A percentile compares a stretch with the other conserved stretches of the same genome.
Evolutionary conservation across 2,797 vertebrate genomes (phyloP).

Genomic region (Bradypodion ventrale): DNA sequence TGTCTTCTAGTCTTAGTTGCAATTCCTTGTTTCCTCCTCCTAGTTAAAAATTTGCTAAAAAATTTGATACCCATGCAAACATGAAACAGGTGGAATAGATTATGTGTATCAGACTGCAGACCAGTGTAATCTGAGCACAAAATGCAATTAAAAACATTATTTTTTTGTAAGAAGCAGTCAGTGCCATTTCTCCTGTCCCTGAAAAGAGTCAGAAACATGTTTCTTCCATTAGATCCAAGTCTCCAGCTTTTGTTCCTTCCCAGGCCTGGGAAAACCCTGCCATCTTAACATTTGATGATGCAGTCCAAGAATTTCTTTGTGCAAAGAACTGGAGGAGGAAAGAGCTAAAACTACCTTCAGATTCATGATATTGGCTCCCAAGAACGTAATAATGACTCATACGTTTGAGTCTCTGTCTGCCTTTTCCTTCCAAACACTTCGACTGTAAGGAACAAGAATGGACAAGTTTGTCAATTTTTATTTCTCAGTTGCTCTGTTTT

Average conservation of each 20-base stretch:
- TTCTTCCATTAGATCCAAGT: constrained; percentile 84
- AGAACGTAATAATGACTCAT: not conserved
- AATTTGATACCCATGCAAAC: not conserved
- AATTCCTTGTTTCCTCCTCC: not conserved
- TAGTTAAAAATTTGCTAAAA: not conserved
- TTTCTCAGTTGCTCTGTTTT: not conserved
- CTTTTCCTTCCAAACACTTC: not conserved
- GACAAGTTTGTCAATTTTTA: not conserved
- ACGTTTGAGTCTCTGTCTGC: not conserved
- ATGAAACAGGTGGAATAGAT: not conserved
- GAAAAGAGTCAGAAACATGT: constrained; percentile 80
- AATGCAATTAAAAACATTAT: too few species aligned
- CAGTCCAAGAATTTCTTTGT: not conserved
- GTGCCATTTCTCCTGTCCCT: not conserved
- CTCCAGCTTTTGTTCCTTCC: constrained; percentile 80
- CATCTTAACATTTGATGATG: not conserved
- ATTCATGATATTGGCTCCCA: not conserved
- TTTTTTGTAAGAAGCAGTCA: not conserved
- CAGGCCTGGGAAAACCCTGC: not conserved
- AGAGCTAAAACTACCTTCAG: not conserved
- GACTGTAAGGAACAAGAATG: not conserved
- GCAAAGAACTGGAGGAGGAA: too few species aligned
- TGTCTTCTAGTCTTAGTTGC: not conserved
- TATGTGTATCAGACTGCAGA: not conserved
- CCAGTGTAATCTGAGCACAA: not conserved